Evolutionary conservation across 2,888 invertebrate species (phyloP), one percentile per base, ranked within the genome.

Genomic region (Lasiommata megera): DNA sequence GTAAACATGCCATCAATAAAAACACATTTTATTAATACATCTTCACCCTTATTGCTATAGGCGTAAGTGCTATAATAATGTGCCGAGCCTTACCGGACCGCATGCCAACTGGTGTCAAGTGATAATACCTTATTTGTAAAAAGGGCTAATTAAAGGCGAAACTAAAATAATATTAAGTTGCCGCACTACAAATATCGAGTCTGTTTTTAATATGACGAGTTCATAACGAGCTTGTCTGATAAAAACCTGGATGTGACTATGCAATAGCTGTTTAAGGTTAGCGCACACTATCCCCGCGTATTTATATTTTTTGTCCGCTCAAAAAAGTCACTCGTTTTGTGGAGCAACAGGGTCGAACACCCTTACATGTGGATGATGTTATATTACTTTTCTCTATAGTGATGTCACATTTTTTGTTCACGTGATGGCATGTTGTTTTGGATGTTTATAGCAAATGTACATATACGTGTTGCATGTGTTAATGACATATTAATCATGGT

Each of bases 91-190:
- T 40, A 9, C 16, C 9, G 9, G 16, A 6, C 34, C 18, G 23
- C 40, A 34, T 50, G 38, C 46, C 50, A 56, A 58, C 60, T 61
- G 56, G 66, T 61, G 63, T 60, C 62, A 65, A 65, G 59, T 62
- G 55, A 64, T 66, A 64, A 60, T 43, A 28, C 66, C 67, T 53
- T 69, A 62, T 67, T 55, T 48, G 65, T 59, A 50, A 44, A 58
- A 58, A 57, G 61, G 52, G 62, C 64, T 69, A 69, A 70, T 71
- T 69, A 70, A 70, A 64, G 60, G 63, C 66, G 59, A 64, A 63
- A 60, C 56, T 63, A 63, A 65, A 69, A 68, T 67, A 62, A 64
- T 67, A 68, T 65, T 62, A 40, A 57, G 55, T 41, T 34, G 41
- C 38, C 52, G 43, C 53, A 53, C 48, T 61, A 58, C 50, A 46